phyloP scores from a whole-genome alignment of 2,113 vertebrate species.

The Scatophagus argus region DNA sequence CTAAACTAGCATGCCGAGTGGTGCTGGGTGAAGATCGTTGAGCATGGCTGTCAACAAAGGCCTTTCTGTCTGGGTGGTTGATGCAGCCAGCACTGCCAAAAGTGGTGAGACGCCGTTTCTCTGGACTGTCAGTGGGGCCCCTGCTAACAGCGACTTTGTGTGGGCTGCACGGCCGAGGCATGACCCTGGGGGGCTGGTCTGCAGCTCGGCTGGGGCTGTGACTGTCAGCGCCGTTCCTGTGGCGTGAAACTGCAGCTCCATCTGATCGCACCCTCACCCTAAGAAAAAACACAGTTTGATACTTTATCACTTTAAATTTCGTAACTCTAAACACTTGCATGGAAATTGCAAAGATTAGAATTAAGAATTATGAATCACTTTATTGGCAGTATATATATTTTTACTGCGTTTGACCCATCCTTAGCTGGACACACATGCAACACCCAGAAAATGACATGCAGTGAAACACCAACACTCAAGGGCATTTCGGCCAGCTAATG shows the following conservation, averaged over 20 bases:
- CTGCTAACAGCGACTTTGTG: slow-evolving; percentile 91
- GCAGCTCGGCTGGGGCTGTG: slow-evolving; percentile 92
- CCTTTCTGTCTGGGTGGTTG: slow-evolving; percentile 93
- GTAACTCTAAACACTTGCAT: not conserved
- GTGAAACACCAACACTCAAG: too few relatives aligned
- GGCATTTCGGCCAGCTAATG: too few relatives aligned
- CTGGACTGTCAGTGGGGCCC: slow-evolving; percentile 91
- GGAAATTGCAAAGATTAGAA: not conserved
- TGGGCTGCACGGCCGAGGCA: slow-evolving; percentile 96
- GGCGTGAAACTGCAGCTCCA: slow-evolving; percentile 91
- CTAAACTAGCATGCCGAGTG: slow-evolving; percentile 94
- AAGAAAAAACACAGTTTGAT: slow-evolving; percentile 44
- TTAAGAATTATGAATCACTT: too few relatives aligned
- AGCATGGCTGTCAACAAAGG: slow-evolving; percentile 87
- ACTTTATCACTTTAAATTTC: not conserved
- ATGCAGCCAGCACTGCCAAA: slow-evolving; percentile 95
- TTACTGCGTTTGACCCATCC: too few relatives aligned
- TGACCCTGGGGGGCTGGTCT: slow-evolving; percentile 93
- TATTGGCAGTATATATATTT: too few relatives aligned
- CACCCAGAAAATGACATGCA: too few relatives aligned
- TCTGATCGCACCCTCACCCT: slow-evolving; percentile 95
- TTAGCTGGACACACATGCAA: too few relatives aligned
- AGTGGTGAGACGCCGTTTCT: slow-evolving; percentile 94
- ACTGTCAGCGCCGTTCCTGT: slow-evolving; percentile 89
- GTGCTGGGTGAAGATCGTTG: slow-evolving; percentile 88